Percentiles rank a stretch among this genome's conserved stretches.
These are phyloP conservation scores for Calliphora vicina DNA, from an alignment of 1,140 invertebrate genomes.

Conservation along the genomic window DNA sequence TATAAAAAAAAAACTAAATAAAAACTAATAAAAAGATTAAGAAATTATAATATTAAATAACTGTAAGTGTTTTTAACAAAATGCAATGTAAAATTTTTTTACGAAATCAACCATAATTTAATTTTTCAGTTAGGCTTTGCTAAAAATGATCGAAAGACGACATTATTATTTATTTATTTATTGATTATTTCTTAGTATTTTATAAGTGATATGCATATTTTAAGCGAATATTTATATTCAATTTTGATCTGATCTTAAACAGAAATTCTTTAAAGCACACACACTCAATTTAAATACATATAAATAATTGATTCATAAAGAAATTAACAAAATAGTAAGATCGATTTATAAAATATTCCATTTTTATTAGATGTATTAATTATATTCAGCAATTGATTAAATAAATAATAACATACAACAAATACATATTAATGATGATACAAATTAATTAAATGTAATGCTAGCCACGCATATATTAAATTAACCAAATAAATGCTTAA, in stretches of 20 bases:
- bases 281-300: neutral
- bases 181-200: neutral
- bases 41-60: neutral
- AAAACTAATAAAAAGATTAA: neutral
- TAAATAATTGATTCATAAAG: neutral
- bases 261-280: neutral
- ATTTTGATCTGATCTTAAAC: neutral
- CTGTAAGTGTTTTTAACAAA: neutral
- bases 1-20: neutral
- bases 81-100: neutral
- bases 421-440: neutral
- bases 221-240: neutral
- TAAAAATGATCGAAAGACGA: neutral
- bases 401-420: neutral
- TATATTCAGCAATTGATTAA: neutral
- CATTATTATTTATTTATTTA: neutral
- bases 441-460: conserved; percentile 54
- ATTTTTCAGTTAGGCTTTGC: neutral
- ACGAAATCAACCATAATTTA: neutral
- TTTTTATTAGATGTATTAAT: conserved; percentile 33
- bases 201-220: neutral
- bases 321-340: neutral
- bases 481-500: conserved; percentile 60
- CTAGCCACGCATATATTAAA: conserved; percentile 58
- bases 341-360: conserved; percentile 15